These are phyloP conservation scores for Chondrilla cf. caribensis DNA, from an alignment of 37 sponge, comb jelly and placozoan species.

Conservation along the genomic window DNA sequence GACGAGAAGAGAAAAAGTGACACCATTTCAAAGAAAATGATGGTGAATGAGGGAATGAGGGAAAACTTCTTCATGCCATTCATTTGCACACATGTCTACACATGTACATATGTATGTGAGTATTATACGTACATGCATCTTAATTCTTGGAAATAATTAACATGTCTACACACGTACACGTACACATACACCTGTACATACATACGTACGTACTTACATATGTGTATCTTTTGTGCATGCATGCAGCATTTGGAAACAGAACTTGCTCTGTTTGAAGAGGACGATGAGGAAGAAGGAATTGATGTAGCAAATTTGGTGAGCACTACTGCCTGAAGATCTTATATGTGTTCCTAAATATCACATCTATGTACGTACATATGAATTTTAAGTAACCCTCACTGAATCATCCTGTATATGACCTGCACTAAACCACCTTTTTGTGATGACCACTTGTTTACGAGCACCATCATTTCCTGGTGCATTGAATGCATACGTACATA, in stretches of 20 bases:
- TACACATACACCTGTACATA: too few species aligned
- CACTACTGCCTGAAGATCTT: background rate
- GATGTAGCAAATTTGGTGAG: conserved; percentile 8
- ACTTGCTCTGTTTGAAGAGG: background rate
- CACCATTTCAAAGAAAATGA: background rate
- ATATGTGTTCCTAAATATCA: conserved; percentile 37
- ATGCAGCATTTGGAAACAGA: conserved; percentile 8
- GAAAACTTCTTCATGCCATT: too few species aligned
- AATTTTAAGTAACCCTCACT: background rate
- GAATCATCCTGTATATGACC: too few species aligned
- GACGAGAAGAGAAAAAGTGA: background rate
- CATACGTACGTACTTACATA: conserved; percentile 3
- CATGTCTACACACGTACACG: too few species aligned
- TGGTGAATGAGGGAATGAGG: too few species aligned
- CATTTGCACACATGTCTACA: background rate
- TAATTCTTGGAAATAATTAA: too few species aligned
- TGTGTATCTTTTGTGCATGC: background rate
- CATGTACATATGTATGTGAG: background rate
- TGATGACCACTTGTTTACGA: too few species aligned
- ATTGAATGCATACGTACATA: too few species aligned
- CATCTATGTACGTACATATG: too few species aligned
- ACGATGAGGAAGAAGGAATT: background rate
- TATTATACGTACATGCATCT: too few species aligned
- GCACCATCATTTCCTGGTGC: too few species aligned
- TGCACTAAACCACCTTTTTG: too few species aligned